Conservation (phyloP, 2,888 invertebrate species). For the Cactoblastis cactorum region DNA sequence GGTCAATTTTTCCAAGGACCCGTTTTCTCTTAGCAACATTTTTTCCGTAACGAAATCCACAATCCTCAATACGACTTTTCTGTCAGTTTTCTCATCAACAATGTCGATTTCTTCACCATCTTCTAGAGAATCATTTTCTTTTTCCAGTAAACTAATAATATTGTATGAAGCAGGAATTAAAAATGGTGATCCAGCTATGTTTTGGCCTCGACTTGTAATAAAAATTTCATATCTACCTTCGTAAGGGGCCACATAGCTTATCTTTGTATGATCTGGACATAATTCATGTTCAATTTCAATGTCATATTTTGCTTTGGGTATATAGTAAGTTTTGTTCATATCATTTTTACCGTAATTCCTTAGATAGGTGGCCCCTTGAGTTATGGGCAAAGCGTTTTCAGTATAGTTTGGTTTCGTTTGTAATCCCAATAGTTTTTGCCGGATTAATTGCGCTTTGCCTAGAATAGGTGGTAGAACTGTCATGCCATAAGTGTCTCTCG, state of each 20-base stretch:
- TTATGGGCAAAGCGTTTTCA: constrained; percentile 62
- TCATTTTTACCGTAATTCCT: constrained; percentile 66
- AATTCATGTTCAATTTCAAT: constrained; percentile 72
- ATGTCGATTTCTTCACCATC: constrained; percentile 73
- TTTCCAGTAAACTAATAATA: constrained; percentile 53
- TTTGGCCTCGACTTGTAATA: constrained; percentile 76
- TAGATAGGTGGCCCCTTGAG: constrained; percentile 66
- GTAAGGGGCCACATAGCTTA: constrained; percentile 69
- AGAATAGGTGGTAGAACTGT: constrained; percentile 61
- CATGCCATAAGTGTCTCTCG: constrained; percentile 68
- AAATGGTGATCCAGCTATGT: constrained; percentile 81
- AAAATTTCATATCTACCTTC: constrained; percentile 79
- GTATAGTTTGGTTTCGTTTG: constrained; percentile 54
- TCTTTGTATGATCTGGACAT: constrained; percentile 69
- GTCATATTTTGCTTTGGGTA: constrained; percentile 70
- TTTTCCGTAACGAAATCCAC: constrained; percentile 79
- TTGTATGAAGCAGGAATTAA: constrained; percentile 64
- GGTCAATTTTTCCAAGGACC: constrained; percentile 65
- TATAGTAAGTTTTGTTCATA: constrained; percentile 67
- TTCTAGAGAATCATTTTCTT: constrained; percentile 60
- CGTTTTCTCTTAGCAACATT: constrained; percentile 76
- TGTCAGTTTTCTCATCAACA: constrained; percentile 61
- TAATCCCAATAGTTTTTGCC: constrained; percentile 65
- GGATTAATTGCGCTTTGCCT: constrained; percentile 68
- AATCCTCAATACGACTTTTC: constrained; percentile 72